phyloP scores from a whole-genome alignment of 2,113 vertebrate species.

The Eublepharis macularius region DNA sequence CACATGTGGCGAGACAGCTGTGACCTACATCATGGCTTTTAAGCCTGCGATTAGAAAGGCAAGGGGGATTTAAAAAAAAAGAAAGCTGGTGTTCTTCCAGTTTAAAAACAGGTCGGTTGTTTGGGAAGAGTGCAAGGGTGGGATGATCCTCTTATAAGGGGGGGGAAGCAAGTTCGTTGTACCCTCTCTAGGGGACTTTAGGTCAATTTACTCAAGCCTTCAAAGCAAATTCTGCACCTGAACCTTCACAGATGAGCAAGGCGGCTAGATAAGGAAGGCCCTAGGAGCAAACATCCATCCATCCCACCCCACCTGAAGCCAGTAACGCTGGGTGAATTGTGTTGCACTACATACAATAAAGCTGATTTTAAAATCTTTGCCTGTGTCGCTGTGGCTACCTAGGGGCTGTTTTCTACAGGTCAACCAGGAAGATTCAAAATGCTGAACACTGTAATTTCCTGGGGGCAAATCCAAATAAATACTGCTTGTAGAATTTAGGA shows the following conservation, averaged over 20 bases:
- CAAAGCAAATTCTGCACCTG: too few relatives aligned
- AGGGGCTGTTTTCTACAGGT: not conserved
- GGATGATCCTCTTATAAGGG: too few relatives aligned
- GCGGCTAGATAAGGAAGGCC: not conserved
- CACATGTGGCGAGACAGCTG: not conserved
- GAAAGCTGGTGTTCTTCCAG: not conserved
- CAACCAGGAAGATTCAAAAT: not conserved
- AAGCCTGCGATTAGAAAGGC: not conserved
- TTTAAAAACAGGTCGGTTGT: not conserved
- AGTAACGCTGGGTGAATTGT: not conserved
- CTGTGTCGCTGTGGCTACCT: not conserved
- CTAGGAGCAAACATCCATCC: too few relatives aligned
- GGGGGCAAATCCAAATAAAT: not conserved
- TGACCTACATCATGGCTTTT: not conserved
- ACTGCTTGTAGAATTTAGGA: not conserved
- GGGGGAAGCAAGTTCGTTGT: too few relatives aligned
- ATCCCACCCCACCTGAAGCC: not conserved
- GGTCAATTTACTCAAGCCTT: not conserved
- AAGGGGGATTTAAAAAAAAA: not conserved
- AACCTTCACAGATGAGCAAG: not conserved
- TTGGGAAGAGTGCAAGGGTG: not conserved
- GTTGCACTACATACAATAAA: conserved; percentile 38
- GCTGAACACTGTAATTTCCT: fast-evolving
- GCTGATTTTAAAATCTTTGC: not conserved
- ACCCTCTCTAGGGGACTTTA: too few relatives aligned